Conservation (phyloP, 2,113 vertebrate species). For the Bubo scandiacus region DNA sequence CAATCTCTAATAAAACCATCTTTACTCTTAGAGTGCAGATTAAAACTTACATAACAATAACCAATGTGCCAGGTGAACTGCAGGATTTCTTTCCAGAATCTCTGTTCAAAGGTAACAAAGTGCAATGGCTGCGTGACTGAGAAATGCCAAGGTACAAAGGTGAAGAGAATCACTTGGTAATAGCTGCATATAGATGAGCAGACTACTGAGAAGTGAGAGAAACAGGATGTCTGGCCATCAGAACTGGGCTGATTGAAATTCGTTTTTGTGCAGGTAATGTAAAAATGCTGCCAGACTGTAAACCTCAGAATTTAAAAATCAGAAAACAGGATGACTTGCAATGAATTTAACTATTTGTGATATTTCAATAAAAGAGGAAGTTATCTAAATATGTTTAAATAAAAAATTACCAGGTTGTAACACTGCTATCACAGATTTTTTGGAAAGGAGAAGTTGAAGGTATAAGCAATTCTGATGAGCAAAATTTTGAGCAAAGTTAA, state of each 20-base stretch:
- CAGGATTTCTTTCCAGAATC: neutral
- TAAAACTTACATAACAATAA: neutral
- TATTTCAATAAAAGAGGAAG: neutral
- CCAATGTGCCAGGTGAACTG: neutral
- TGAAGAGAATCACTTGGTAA: neutral
- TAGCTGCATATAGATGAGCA: neutral
- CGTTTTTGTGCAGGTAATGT: neutral
- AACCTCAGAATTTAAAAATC: neutral
- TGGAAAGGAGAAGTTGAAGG: neutral
- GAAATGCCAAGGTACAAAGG: neutral
- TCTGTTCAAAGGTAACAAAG: neutral
- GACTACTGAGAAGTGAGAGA: neutral
- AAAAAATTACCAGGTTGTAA: neutral
- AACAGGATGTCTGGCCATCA: neutral
- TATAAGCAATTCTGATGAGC: neutral
- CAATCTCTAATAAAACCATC: neutral
- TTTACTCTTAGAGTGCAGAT: neutral
- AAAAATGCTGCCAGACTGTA: neutral
- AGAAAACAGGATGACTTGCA: neutral
- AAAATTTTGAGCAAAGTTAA: neutral
- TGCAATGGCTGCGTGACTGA: neutral
- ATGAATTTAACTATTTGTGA: neutral
- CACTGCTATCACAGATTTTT: neutral
- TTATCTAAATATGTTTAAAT: neutral
- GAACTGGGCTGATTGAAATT: neutral